These are phyloP conservation scores for Gouania willdenowi DNA, from an alignment of 2,797 vertebrate species.

Conservation along the genomic window DNA sequence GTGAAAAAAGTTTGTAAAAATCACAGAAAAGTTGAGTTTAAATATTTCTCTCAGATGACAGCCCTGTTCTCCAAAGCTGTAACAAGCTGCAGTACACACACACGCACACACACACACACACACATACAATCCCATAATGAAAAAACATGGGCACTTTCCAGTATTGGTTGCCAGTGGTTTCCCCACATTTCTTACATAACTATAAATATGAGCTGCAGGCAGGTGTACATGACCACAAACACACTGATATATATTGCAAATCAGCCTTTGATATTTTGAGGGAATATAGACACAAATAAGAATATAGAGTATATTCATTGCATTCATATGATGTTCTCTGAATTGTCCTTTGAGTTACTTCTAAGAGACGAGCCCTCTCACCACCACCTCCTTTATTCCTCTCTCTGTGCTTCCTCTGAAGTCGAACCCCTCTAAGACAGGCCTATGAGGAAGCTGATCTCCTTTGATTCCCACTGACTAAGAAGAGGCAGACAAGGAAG, in stretches of 20 bases:
- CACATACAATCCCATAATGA: too few relatives aligned
- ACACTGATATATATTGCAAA: too few relatives aligned
- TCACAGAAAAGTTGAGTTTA: not conserved
- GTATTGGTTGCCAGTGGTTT: too few relatives aligned
- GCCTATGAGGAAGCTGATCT: conserved; percentile 54
- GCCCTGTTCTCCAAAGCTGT: not conserved
- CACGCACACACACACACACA: too few relatives aligned
- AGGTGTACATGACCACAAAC: too few relatives aligned
- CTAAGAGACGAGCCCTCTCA: conserved; percentile 22
- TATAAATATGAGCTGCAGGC: too few relatives aligned
- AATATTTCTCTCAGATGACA: conserved; percentile 14
- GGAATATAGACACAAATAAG: not conserved
- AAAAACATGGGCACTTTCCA: too few relatives aligned
- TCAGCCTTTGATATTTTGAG: too few relatives aligned
- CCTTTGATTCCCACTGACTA: conserved; percentile 55
- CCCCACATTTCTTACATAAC: too few relatives aligned
- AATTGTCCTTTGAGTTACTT: conserved; percentile 53
- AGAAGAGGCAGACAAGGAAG: conserved; percentile 34
- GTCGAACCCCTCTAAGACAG: conserved; percentile 58
- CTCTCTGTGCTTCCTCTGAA: conserved; percentile 40
- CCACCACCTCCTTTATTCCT: conserved; percentile 11
- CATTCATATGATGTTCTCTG: conserved; percentile 20
- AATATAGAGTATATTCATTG: conserved; percentile 6
- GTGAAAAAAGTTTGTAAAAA: not conserved
- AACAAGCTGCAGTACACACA: not conserved